Evolutionary conservation across 2,797 vertebrate genomes (phyloP), one percentile per base, ranked within the genome.

Genomic region (Dromococcyx pavoninus): DNA sequence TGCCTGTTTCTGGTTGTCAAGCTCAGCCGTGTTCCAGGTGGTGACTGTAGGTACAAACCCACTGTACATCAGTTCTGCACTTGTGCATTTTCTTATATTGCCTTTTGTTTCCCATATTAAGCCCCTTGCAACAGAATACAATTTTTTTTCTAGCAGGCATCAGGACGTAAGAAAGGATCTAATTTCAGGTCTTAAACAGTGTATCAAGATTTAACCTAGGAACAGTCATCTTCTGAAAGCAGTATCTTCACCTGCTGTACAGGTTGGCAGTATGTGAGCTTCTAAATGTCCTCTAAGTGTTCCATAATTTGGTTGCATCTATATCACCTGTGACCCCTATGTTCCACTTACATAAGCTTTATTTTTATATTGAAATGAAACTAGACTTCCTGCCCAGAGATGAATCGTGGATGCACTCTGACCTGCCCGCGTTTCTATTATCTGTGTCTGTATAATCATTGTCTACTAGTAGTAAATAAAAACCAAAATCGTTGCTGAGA

Each of bases 401-500:
- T 23, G 27, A 60, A 91, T 87, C 46, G 72, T 74, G 72, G 61
- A 60, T 94, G 66, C 50, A 50, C 64, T 85, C 58, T 16, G n/a
- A 86, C 86, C 89, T 95, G 86, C 86, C 51, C 88, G 17, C 35
- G 13, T 84, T 93, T 86, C 88, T 72, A 1, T 91, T 91, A 75
- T 91, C 76, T 67, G 32, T 48, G 72, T 60, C 82, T 81, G 48
- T 57, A 76, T 93, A 84, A 58, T 93, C 62, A 65, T 51, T 91
- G 58, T 88, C 80, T 74, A 88, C 88, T 87, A 64, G 83, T 66
- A 87, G 50, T 78, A 85, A 94, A 91, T 54, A 90, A 71, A 90
- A 73, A 67, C 77, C 73, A 79, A 85, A 88, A 86, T 64, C 5
- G 32, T 53, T 76, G 78, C 87, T 82, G 73, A 78, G 62, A 93